Percentiles rank a stretch among this genome's conserved stretches.
These are phyloP conservation scores for Drosophila ficusphila DNA, from an alignment of 1,140 invertebrate species.

Conservation along the genomic window DNA sequence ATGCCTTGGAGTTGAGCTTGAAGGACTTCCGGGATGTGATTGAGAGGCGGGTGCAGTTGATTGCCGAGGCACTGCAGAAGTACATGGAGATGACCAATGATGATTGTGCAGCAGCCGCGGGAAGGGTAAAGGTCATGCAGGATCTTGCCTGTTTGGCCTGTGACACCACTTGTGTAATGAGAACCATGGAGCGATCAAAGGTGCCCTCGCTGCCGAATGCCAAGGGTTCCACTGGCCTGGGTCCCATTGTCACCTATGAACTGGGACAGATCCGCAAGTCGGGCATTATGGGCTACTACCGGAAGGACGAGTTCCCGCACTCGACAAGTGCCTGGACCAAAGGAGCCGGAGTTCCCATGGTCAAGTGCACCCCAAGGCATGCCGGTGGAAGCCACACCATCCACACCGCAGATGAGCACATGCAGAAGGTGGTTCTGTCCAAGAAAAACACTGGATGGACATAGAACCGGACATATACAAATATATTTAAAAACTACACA, in stretches of 20 bases:
- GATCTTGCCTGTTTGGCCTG: slow-evolving; percentile 90
- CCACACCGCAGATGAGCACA: slow-evolving; percentile 87
- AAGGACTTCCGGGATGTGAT: slow-evolving; percentile 88
- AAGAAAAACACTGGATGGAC: slow-evolving; percentile 58
- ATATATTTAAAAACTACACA: background rate
- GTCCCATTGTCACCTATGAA: slow-evolving; percentile 88
- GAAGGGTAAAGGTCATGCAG: slow-evolving; percentile 87
- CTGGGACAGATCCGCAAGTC: slow-evolving; percentile 85
- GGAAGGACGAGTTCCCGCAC: slow-evolving; percentile 76
- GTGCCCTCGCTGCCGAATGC: slow-evolving; percentile 85
- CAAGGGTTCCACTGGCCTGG: slow-evolving; percentile 85
- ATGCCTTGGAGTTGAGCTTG: slow-evolving; percentile 88
- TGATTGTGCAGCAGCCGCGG: slow-evolving; percentile 89
- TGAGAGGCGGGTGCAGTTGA: slow-evolving; percentile 86
- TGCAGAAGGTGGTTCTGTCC: slow-evolving; percentile 71
- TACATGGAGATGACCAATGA: slow-evolving; percentile 82
- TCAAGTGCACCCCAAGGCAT: slow-evolving; percentile 88
- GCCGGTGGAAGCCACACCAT: slow-evolving; percentile 90
- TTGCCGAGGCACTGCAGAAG: slow-evolving; percentile 88
- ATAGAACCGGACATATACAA: slow-evolving; percentile 37
- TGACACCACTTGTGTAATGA: slow-evolving; percentile 89
- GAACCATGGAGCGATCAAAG: slow-evolving; percentile 85
- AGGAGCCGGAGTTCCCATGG: slow-evolving; percentile 57
- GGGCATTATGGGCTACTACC: slow-evolving; percentile 75
- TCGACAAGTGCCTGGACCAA: slow-evolving; percentile 58